phyloP scores from a whole-genome alignment of 2,113 vertebrate genomes.

The Sciurus niger region DNA sequence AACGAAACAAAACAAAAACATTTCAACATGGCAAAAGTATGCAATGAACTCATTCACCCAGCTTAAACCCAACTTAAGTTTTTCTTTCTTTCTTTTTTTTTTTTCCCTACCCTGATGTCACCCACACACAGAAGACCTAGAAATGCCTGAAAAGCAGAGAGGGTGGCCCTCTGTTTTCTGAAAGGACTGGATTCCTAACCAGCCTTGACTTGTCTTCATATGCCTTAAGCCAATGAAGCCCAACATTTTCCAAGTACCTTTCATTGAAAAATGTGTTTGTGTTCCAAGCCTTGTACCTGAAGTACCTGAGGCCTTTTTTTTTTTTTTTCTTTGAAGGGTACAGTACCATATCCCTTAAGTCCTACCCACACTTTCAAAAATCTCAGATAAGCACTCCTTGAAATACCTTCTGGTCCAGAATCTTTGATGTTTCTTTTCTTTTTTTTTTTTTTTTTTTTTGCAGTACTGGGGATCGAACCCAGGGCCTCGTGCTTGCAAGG shows the following conservation, averaged over 20 bases:
- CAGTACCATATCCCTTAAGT: not conserved
- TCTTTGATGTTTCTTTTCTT: not conserved
- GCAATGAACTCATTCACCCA: constrained; percentile 69
- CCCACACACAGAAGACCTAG: not conserved
- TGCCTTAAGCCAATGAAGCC: not conserved
- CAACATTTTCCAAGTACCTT: not conserved
- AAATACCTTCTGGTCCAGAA: not conserved
- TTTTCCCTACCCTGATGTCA: not conserved
- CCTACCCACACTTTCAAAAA: not conserved
- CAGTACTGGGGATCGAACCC: no score
- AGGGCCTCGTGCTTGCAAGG: no score
- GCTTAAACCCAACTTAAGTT: constrained; percentile 47
- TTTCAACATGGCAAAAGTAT: constrained; percentile 79
- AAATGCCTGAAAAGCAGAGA: constrained; percentile 34
- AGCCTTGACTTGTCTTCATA: not conserved
- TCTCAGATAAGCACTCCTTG: not conserved
- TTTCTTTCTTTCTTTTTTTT: not conserved
- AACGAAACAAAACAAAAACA: constrained; percentile 81
- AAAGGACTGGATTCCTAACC: not conserved
- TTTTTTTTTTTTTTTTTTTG: no score
- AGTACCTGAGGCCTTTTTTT: not conserved
- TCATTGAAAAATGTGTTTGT: not conserved
- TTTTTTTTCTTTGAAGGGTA: not conserved
- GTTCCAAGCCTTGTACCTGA: not conserved
- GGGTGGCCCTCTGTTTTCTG: not conserved